Percentiles rank a stretch among this genome's conserved stretches.
Conservation (phyloP, 2,888 invertebrate species). For the Amphipyra berbera region DNA sequence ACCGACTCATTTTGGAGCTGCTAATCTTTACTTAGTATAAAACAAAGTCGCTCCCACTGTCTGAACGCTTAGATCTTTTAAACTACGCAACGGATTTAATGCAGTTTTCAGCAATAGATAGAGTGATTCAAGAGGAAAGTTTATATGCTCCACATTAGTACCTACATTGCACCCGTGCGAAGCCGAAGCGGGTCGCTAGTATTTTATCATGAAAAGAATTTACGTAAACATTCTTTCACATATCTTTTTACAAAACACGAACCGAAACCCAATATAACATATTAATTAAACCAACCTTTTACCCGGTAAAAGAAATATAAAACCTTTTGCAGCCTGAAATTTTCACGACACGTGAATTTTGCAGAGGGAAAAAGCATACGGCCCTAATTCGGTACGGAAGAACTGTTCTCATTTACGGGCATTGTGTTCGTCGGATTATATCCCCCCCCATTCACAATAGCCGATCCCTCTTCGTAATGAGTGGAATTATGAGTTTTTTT, state of each 20-base stretch:
- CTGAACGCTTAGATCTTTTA: no score
- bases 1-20: no score
- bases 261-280: constrained; percentile 35
- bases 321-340: constrained; percentile 54
- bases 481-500: constrained; percentile 83
- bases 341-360: constrained; percentile 65
- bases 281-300: constrained; percentile 45
- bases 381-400: constrained; percentile 72
- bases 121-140: no score
- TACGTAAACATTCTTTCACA: neutral
- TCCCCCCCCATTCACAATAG: constrained; percentile 63
- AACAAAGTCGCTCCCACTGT: no score
- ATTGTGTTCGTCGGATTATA: constrained; percentile 79
- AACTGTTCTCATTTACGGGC: constrained; percentile 75
- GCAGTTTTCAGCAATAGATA: no score
- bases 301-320: constrained; percentile 30
- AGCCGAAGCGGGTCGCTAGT: no score
- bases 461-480: constrained; percentile 73
- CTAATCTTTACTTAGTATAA: neutral
- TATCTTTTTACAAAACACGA: constrained; percentile 22
- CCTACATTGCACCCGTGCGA: no score
- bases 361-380: constrained; percentile 63
- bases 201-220: neutral
- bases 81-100: no score
- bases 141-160: no score